phyloP scores from a whole-genome alignment of 30 jellyfish, hydroid and myxozoan genomes.

The Clytia hemisphaerica region DNA sequence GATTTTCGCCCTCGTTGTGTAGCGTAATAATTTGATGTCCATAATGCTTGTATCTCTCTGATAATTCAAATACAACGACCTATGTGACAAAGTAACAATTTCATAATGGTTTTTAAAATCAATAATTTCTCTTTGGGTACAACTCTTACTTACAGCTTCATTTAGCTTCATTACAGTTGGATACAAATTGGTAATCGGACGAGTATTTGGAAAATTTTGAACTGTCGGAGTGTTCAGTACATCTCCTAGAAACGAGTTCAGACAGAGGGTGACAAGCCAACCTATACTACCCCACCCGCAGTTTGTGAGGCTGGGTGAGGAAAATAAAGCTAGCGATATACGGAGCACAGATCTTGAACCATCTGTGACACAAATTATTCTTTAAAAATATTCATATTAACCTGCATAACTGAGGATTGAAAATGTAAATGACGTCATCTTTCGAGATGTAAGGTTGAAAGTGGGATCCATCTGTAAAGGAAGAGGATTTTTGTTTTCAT shows the following conservation, averaged over 20 bases:
- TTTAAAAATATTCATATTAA: no score
- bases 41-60: slow-evolving; percentile 27
- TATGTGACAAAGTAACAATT: neutral
- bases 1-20: slow-evolving; percentile 56
- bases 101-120: neutral
- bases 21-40: slow-evolving; percentile 56
- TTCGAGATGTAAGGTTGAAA: slow-evolving; percentile 55
- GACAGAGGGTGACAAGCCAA: neutral
- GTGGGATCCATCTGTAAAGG: slow-evolving; percentile 78
- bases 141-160: neutral
- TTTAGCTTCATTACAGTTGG: no score
- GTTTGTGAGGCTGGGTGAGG: neutral
- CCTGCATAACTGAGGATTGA: slow-evolving; percentile 84
- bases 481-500: neutral
- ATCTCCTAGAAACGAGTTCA: no score
- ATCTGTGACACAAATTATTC: neutral
- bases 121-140: neutral
- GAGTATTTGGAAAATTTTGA: no score
- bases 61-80: slow-evolving; percentile 63
- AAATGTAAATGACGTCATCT: slow-evolving; percentile 53
- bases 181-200: no score
- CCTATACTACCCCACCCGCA: neutral
- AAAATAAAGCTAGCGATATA: neutral
- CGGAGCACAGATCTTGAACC: neutral
- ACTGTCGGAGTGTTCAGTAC: no score